phyloP scores from a whole-genome alignment of 2,888 invertebrate species.

The Eudasyphora cyanicolor region DNA sequence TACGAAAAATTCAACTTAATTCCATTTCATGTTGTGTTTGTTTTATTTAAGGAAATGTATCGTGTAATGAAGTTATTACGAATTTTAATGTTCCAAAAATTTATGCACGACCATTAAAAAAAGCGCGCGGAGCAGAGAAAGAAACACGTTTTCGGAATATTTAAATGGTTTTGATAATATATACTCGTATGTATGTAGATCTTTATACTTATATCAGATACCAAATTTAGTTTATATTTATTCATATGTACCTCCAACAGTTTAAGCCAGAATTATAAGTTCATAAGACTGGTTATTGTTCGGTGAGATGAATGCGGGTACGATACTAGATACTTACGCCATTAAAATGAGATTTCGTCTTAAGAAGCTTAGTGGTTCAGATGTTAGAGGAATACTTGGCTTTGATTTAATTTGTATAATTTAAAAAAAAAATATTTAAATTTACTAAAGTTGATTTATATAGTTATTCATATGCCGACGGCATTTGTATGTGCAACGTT shows the following conservation, averaged over 20 bases:
- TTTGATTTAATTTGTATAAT: no score
- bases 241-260: neutral
- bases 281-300: neutral
- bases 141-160: slow-evolving; percentile 75
- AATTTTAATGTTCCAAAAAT: slow-evolving; percentile 75
- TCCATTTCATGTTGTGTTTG: slow-evolving; percentile 37
- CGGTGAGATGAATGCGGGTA: neutral
- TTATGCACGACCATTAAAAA: slow-evolving; percentile 75
- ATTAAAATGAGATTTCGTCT: no score
- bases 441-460: no score
- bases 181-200: neutral
- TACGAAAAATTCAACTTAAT: slow-evolving; percentile 2
- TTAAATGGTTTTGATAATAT: slow-evolving; percentile 65
- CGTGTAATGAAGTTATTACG: slow-evolving; percentile 77
- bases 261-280: slow-evolving; percentile 20
- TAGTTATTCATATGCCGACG: no score
- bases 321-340: neutral
- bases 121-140: slow-evolving; percentile 62
- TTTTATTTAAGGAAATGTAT: slow-evolving; percentile 58
- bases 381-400: no score
- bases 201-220: neutral
- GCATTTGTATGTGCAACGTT: no score
- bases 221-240: slow-evolving; percentile 21
- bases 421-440: no score
- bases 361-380: no score